A percentile compares a stretch with the other conserved stretches of the same genome.
Evolutionary conservation across 2,888 invertebrate genomes (phyloP).

Genomic region (Podabrus alpinus): DNA sequence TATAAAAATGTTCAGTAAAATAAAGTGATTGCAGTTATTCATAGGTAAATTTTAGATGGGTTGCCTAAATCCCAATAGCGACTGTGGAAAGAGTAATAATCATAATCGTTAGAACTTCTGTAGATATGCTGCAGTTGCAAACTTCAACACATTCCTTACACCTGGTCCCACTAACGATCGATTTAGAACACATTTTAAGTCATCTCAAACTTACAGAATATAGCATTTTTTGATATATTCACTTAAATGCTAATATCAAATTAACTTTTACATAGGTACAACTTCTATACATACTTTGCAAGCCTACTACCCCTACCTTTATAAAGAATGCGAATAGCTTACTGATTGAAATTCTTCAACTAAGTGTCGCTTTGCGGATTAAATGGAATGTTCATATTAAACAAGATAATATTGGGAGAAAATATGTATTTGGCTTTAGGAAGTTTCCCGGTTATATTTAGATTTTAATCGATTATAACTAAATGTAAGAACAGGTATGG

Average conservation of each 20-base stretch:
- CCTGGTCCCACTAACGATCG: constrained; percentile 33
- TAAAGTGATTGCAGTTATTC: constrained; percentile 1
- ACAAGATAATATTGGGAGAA: constrained; percentile 14
- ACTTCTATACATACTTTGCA: background rate
- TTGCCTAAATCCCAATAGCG: constrained; percentile 31
- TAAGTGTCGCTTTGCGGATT: constrained; percentile 30
- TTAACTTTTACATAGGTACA: constrained; percentile 2
- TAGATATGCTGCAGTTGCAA: constrained; percentile 32
- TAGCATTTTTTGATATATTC: constrained; percentile 12
- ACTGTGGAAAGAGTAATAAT: constrained; percentile 39
- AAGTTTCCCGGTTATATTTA: constrained; percentile 7
- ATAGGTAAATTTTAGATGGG: constrained; percentile 12
- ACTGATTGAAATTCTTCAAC: constrained; percentile 39
- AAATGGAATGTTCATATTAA: constrained; percentile 24
- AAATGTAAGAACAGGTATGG: background rate
- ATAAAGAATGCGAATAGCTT: constrained; percentile 34
- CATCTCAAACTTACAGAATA: constrained; percentile 5
- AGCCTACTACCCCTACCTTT: background rate
- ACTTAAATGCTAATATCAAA: background rate
- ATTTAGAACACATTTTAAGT: constrained; percentile 25
- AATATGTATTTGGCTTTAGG: constrained; percentile 12
- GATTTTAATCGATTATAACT: constrained; percentile 12
- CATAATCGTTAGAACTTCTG: constrained; percentile 39
- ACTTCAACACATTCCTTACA: constrained; percentile 34
- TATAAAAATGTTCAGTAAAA: background rate